phyloP scores from a whole-genome alignment of 37 sponge, comb jelly and placozoan species.

The Mnemiopsis leidyi region DNA sequence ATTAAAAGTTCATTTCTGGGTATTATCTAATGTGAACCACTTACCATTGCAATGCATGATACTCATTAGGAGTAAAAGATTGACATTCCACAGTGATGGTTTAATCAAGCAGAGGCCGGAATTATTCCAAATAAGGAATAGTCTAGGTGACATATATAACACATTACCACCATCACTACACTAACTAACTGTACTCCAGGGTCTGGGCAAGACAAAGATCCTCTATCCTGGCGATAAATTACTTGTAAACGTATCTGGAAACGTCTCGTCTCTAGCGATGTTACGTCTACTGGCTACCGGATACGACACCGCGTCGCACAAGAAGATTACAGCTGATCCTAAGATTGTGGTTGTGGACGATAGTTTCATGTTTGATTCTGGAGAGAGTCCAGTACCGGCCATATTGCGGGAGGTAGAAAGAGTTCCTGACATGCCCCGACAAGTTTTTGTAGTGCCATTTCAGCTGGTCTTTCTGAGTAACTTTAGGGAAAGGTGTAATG shows the following conservation, averaged over 20 bases:
- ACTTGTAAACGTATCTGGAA: neutral
- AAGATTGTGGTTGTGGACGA: conserved; percentile 33
- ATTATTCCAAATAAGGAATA: neutral
- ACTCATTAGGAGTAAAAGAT: no score
- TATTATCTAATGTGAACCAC: no score
- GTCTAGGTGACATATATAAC: neutral
- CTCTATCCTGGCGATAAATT: conserved; percentile 49
- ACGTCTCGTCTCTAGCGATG: conserved; percentile 33
- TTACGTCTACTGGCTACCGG: conserved; percentile 42
- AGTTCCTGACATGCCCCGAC: conserved; percentile 37
- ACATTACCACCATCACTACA: neutral
- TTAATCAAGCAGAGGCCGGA: no score
- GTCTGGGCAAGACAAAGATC: conserved; percentile 38
- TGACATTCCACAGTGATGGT: no score
- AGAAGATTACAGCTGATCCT: conserved; percentile 26
- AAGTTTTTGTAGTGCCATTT: neutral
- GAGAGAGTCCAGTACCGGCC: conserved; percentile 26
- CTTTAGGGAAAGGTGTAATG: neutral
- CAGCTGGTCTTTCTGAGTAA: neutral
- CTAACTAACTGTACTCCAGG: neutral
- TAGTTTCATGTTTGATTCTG: conserved; percentile 1
- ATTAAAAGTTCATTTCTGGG: no score
- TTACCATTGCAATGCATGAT: no score
- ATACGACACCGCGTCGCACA: conserved; percentile 45
- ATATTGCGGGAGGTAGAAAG: neutral